Base-by-base conservation (phyloP, 2,113 vertebrate genomes). In the Gnathonemus longibarbis region DNA sequence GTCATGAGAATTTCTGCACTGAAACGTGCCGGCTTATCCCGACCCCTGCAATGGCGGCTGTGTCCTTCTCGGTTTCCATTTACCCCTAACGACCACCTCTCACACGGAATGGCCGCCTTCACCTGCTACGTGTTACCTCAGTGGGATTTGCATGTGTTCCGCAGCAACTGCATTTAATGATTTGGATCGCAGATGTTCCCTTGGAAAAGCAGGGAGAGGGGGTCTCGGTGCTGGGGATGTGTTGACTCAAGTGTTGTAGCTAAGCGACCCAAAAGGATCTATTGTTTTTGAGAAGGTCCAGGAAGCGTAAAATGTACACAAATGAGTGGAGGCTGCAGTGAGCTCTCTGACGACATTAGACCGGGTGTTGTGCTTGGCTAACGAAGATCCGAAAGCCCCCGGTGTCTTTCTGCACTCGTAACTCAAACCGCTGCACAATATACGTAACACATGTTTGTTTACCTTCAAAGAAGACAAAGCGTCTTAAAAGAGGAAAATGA, bases 131-230 rank as follows among this genome's bases (percentile, higher is more conserved):
- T 94, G 92, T 93, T 91, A 91, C 85, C 62, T 74, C 89, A 84
- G 86, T 91, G 90, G 92, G 88, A 92, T 91, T 84, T 90, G 94
- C 90, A 92, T 93, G 93, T 94, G 92, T 66, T 46, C 58, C 77
- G 84, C 91, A 93, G 89, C 88, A 5, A 91, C 90, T 70, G 7
- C 42, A 89, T 89, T 90, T 89, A 94, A 93, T 90, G 1, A 90
- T 92, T 90, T 93, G 94, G 93, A 31, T 89, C 84, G 88, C 95
- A 96, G 94, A 95, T 96, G 95, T 94, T 94, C 93, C 94, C 48
- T 17, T 42, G 35, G 70, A 80, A 80, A 80, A 80, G 74, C 31
- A 19, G 5, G 83, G 94, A 92, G 90, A 94, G 92, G 92, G 93
- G 88, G 94, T 93, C 95, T 95, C 94, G 88, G 90, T 94, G 92